Evolutionary conservation across 64 coral and sea anemone species (phyloP).

Genomic region (Astreopora myriophthalma): DNA sequence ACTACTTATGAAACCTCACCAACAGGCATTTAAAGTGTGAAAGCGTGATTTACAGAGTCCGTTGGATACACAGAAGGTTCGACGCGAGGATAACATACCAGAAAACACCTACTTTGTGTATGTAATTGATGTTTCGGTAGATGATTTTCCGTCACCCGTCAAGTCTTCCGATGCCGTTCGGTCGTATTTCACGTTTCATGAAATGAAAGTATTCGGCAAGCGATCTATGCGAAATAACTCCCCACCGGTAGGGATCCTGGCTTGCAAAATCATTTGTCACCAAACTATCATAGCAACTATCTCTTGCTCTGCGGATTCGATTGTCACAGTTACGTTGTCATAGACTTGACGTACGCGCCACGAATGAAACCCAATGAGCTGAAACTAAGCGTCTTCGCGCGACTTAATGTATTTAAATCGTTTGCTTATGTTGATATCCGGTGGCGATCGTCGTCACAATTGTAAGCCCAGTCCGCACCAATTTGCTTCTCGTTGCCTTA

Average conservation of each 20-base stretch:
- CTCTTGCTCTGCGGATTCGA: not conserved
- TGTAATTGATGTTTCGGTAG: not conserved
- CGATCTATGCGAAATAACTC: not conserved
- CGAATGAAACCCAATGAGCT: not conserved
- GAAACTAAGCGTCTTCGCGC: not conserved
- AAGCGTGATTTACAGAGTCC: not conserved
- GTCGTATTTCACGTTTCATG: not conserved
- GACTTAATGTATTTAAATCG: not conserved
- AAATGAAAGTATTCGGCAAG: not conserved
- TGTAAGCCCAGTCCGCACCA: not conserved
- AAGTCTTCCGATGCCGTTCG: not conserved
- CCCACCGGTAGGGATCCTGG: not conserved
- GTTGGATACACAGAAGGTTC: slow-evolving; percentile 12
- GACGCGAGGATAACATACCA: not conserved
- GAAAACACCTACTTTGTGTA: not conserved
- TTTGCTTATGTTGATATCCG: not conserved
- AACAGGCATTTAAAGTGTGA: not conserved
- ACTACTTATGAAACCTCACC: not conserved
- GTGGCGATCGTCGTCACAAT: not conserved
- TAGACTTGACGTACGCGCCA: not conserved
- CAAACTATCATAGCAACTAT: not conserved
- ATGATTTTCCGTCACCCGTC: not conserved
- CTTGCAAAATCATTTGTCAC: not conserved
- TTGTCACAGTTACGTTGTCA: too few species aligned
- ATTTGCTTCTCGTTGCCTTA: not conserved